Evolutionary conservation across 2,888 invertebrate genomes (phyloP).

Genomic region (Chrysolina haemoptera): DNA sequence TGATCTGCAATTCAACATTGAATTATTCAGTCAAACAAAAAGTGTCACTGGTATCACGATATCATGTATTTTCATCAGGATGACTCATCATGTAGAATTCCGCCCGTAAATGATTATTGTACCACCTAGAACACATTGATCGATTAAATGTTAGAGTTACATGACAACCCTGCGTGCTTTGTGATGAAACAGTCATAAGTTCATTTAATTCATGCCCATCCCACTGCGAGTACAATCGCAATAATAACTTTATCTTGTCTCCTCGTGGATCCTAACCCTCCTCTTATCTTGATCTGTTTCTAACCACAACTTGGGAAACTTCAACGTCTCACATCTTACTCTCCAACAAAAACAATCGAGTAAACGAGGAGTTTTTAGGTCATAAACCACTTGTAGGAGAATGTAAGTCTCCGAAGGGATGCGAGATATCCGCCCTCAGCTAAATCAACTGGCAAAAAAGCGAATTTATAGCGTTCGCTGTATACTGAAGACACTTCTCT

Average conservation of each 20-base stretch:
- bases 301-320: conserved; percentile 26
- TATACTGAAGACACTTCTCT: conserved; percentile 18
- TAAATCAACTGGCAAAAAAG: conserved; percentile 46
- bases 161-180: not conserved
- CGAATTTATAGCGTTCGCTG: conserved; percentile 35
- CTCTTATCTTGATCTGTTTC: conserved; percentile 22
- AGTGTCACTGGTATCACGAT: too few species aligned
- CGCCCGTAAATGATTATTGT: too few species aligned
- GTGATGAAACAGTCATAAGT: not conserved
- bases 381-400: conserved; percentile 50
- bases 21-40: too few species aligned
- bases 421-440: conserved; percentile 42
- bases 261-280: not conserved
- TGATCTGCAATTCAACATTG: too few species aligned
- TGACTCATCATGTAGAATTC: too few species aligned
- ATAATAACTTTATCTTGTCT: not conserved
- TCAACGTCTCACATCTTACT: conserved; percentile 30
- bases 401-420: conserved; percentile 45
- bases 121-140: not conserved
- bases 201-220: not conserved
- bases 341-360: conserved; percentile 38
- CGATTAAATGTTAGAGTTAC: not conserved
- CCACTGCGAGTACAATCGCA: not conserved
- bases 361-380: conserved; percentile 37
- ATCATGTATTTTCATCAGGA: too few species aligned